phyloP scores from a whole-genome alignment of 2,113 vertebrate genomes.

The Otus sunia region DNA sequence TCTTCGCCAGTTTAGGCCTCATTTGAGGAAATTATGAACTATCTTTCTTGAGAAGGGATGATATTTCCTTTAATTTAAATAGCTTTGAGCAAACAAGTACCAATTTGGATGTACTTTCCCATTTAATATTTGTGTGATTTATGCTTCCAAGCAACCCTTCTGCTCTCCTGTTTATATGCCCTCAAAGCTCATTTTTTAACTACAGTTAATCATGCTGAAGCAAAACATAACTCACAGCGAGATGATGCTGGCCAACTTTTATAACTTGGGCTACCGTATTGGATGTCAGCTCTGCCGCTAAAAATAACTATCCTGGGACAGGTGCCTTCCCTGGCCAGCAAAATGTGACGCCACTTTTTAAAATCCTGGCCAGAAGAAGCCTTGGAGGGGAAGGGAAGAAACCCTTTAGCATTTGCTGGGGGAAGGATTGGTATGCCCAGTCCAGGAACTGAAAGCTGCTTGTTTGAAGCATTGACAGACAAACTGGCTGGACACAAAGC shows the following conservation, averaged over 20 bases:
- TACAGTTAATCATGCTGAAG: conserved; percentile 54
- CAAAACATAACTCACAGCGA: conserved; percentile 11
- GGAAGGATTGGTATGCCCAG: background rate
- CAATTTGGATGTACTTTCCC: conserved; percentile 38
- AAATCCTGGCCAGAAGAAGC: background rate
- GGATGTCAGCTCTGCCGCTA: conserved; percentile 9
- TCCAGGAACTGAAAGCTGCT: background rate
- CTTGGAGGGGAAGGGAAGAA: background rate
- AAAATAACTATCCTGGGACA: conserved; percentile 45
- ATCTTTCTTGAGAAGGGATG: conserved; percentile 9
- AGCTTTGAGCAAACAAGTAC: conserved; percentile 59
- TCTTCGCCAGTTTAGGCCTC: background rate
- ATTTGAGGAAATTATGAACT: background rate
- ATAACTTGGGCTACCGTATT: background rate
- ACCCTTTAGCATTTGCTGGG: background rate
- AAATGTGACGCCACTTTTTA: conserved; percentile 13
- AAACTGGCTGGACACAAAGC: background rate
- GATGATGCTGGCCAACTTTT: conserved; percentile 15
- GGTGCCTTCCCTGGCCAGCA: conserved; percentile 24
- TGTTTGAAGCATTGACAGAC: background rate
- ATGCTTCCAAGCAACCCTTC: conserved; percentile 39
- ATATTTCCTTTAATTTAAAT: conserved; percentile 34
- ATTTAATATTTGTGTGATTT: conserved; percentile 57
- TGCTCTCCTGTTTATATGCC: conserved; percentile 43
- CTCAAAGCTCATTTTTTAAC: conserved; percentile 59